phyloP scores from a whole-genome alignment of 2,113 vertebrate genomes.

The Prunella himalayana region DNA sequence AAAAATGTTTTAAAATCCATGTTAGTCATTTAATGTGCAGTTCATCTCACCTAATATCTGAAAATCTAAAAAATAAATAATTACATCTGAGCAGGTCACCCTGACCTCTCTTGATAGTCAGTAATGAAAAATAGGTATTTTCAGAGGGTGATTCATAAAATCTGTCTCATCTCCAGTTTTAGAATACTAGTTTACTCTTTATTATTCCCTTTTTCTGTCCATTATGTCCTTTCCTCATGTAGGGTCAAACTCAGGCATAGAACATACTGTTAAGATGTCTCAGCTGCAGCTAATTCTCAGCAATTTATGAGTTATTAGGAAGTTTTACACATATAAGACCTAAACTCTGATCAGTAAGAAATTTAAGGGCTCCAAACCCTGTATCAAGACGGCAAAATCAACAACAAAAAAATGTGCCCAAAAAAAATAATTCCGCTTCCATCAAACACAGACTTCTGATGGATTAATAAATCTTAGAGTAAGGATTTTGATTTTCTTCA shows the following conservation, averaged over 20 bases:
- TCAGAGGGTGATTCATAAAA: not conserved
- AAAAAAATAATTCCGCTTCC: not conserved
- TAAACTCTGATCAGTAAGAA: not conserved
- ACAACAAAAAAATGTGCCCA: accelerated
- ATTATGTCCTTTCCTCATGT: not conserved
- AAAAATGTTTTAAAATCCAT: not conserved
- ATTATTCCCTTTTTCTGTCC: not conserved
- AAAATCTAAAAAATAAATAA: not conserved
- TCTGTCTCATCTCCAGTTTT: not conserved
- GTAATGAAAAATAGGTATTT: not conserved
- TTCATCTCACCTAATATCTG: not conserved
- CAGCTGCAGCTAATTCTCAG: not conserved
- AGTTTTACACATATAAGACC: not conserved
- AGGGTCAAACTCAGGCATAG: not conserved
- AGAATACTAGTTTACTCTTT: not conserved
- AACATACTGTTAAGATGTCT: not conserved
- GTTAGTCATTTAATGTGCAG: not conserved
- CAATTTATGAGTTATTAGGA: not conserved
- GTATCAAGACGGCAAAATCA: not conserved
- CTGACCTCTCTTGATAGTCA: not conserved
- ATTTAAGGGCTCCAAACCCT: not conserved
- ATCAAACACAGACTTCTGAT: not conserved
- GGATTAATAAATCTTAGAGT: not conserved
- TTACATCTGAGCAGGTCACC: not conserved
- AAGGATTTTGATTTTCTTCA: not conserved